A percentile compares a stretch with the other conserved stretches of the same genome.
Evolutionary conservation across 2,888 invertebrate genomes (phyloP).

Genomic region (Thymelicus lineola): DNA sequence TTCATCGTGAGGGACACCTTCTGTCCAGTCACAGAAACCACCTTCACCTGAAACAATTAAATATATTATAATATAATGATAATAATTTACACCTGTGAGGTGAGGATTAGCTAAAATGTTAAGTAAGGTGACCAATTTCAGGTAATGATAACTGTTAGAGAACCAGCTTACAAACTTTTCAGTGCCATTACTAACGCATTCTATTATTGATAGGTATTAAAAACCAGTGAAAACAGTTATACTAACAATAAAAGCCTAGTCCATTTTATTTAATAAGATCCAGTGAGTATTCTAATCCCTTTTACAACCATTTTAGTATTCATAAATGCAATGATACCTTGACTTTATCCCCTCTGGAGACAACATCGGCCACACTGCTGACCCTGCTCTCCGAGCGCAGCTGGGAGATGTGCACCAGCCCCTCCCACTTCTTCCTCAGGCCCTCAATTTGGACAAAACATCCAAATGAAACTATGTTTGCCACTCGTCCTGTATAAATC

Average conservation of each 20-base stretch:
- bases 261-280: too few relatives aligned
- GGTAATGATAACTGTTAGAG: too few relatives aligned
- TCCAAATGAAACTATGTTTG: conserved; percentile 98
- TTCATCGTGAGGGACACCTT: conserved; percentile 98
- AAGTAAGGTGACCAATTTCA: too few relatives aligned
- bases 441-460: conserved; percentile 99
- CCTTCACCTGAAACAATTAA: conserved; percentile 87
- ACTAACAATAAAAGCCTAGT: too few relatives aligned
- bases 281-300: too few relatives aligned
- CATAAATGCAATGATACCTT: conserved; percentile 82
- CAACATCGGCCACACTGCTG: conserved; percentile 97
- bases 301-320: too few relatives aligned
- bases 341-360: conserved; percentile 94
- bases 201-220: too few relatives aligned
- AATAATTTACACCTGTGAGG: too few relatives aligned
- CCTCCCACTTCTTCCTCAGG: conserved; percentile 95
- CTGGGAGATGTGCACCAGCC: conserved; percentile 98
- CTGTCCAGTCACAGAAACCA: conserved; percentile 95
- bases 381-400: conserved; percentile 96
- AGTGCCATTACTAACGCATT: too few relatives aligned
- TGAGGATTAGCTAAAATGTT: too few relatives aligned
- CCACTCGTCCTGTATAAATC: conserved; percentile 97
- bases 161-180: too few relatives aligned
- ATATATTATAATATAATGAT: background rate
- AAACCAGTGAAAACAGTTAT: too few relatives aligned